Conservation (phyloP, 2,888 invertebrate genomes). For the Oegoconia quadripuncta region DNA sequence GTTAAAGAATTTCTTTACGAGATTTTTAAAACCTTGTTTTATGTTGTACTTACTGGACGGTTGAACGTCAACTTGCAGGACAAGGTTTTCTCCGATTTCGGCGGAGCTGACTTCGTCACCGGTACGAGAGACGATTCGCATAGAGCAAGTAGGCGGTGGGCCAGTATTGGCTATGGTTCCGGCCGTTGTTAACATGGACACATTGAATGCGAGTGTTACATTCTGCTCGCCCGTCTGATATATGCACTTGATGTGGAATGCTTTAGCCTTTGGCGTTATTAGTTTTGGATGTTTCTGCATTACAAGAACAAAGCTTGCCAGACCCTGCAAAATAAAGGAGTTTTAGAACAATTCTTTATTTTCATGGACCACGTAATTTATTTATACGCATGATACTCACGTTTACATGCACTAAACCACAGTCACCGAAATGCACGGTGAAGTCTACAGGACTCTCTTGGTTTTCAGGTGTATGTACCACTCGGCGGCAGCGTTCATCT, state of each 20-base stretch:
- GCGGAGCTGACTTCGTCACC: conserved; percentile 94
- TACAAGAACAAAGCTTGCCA: conserved; percentile 95
- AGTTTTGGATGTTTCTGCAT: conserved; percentile 98
- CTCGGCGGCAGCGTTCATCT: conserved; percentile 91
- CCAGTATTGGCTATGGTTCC: conserved; percentile 97
- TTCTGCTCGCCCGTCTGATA: conserved; percentile 97
- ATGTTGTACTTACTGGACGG: conserved; percentile 83
- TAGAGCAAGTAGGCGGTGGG: conserved; percentile 94
- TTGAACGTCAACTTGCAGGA: conserved; percentile 91
- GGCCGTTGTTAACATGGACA: conserved; percentile 96
- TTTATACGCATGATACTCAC: conserved; percentile 82
- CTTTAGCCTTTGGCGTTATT: conserved; percentile 95
- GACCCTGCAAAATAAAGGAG: conserved; percentile 80
- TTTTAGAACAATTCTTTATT: no score
- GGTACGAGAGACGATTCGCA: conserved; percentile 92
- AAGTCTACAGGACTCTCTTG: conserved; percentile 86
- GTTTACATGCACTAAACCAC: conserved; percentile 94
- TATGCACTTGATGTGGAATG: conserved; percentile 97
- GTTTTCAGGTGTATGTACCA: conserved; percentile 87
- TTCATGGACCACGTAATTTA: no score
- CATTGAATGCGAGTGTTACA: conserved; percentile 95
- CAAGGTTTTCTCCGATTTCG: conserved; percentile 93
- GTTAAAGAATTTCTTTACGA: no score
- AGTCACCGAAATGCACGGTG: conserved; percentile 93
- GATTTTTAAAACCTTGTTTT: no score